Conservation (phyloP, 1,140 invertebrate genomes). For the Drosophila miranda region DNA sequence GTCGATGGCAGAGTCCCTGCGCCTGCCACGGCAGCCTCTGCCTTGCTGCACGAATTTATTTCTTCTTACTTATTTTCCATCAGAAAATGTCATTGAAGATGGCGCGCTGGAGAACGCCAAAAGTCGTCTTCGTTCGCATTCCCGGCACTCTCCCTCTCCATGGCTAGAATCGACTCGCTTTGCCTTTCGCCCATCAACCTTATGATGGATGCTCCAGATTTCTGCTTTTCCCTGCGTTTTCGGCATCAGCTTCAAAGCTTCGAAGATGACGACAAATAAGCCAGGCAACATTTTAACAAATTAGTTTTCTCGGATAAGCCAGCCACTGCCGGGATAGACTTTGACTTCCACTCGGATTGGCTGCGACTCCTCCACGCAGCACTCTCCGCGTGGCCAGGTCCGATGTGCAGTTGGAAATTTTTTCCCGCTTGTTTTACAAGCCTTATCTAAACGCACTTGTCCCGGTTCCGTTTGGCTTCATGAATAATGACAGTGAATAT, state of each 20-base stretch:
- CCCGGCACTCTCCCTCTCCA: background rate
- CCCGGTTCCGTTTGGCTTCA: slow-evolving; percentile 1
- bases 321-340: slow-evolving; percentile 31
- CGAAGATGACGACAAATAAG: slow-evolving; percentile 65
- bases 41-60: slow-evolving; percentile 57
- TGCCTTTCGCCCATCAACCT: slow-evolving; percentile 11
- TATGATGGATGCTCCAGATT: slow-evolving; percentile 63
- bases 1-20: slow-evolving; percentile 36
- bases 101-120: slow-evolving; percentile 36
- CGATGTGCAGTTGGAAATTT: slow-evolving; percentile 23
- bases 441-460: slow-evolving; percentile 14
- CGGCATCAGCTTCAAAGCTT: slow-evolving; percentile 30
- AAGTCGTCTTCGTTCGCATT: slow-evolving; percentile 46
- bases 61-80: slow-evolving; percentile 60
- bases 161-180: too few species aligned
- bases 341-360: slow-evolving; percentile 1
- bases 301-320: slow-evolving; percentile 68
- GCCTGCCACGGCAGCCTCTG: slow-evolving; percentile 5
- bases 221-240: slow-evolving; percentile 36
- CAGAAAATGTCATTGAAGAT: slow-evolving; percentile 50
- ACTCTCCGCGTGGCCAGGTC: background rate
- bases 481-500: slow-evolving; percentile 14
- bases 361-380: slow-evolving; percentile 6
- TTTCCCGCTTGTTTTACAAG: slow-evolving; percentile 11
- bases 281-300: slow-evolving; percentile 70